A percentile compares a stretch with the other conserved stretches of the same genome.
These are phyloP conservation scores for Scatophagus argus DNA, from an alignment of 2,113 vertebrate species.

Conservation along the genomic window DNA sequence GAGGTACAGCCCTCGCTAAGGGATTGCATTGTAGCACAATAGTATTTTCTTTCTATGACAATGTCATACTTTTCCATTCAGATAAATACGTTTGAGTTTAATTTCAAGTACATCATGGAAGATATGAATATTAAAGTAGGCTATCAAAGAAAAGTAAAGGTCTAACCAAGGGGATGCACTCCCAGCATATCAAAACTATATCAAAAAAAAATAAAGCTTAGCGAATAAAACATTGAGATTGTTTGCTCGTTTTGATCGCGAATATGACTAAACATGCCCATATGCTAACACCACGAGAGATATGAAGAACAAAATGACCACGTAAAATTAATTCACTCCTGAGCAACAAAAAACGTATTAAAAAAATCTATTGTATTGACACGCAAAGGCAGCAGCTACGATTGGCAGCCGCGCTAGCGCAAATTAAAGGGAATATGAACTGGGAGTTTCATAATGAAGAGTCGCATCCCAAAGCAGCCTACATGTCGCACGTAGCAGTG, in stretches of 20 bases:
- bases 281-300: neutral
- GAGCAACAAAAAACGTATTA: neutral
- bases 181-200: too few relatives aligned
- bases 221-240: too few relatives aligned
- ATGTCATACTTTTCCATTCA: constrained; percentile 50
- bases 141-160: neutral
- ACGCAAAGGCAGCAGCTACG: neutral
- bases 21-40: constrained; percentile 21
- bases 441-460: neutral
- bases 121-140: neutral
- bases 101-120: neutral
- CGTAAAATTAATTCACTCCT: neutral
- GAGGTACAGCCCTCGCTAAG: constrained; percentile 5
- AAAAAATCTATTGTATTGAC: too few relatives aligned
- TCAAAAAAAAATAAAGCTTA: too few relatives aligned
- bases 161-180: neutral
- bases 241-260: too few relatives aligned
- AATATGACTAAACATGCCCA: too few relatives aligned
- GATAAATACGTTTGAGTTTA: neutral
- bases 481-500: too few relatives aligned
- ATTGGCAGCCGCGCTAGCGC: neutral
- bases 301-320: neutral
- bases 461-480: too few relatives aligned
- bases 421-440: neutral
- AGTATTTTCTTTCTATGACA: constrained; percentile 40